Conservation (phyloP, 2,797 vertebrate species). For the Pristis pectinata region DNA sequence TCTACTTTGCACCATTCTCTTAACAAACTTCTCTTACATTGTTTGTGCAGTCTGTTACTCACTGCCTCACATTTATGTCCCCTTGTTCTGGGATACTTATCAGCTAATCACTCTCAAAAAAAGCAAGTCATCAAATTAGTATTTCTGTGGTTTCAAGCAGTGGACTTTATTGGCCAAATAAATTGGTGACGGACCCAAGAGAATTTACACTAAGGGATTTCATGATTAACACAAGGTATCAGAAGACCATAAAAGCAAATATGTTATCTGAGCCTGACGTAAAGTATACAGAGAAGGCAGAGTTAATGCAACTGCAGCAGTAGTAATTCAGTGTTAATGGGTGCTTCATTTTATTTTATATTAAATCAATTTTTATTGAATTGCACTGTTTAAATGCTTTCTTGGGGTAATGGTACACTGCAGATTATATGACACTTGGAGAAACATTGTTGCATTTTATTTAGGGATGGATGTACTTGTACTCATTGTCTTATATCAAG, state of each 20-base stretch:
- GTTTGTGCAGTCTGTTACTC: too few relatives aligned
- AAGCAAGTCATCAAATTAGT: not conserved
- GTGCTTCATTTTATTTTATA: not conserved
- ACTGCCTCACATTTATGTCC: too few relatives aligned
- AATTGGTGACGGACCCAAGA: not conserved
- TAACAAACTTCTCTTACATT: too few relatives aligned
- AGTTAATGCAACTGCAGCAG: not conserved
- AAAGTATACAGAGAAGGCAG: not conserved
- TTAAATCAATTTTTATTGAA: conserved; percentile 6
- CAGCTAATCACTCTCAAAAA: not conserved
- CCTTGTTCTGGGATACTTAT: not conserved
- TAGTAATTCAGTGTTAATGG: not conserved
- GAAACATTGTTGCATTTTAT: not conserved
- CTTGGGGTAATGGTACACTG: not conserved
- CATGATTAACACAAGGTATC: not conserved
- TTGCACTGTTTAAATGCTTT: not conserved
- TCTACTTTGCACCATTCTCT: too few relatives aligned
- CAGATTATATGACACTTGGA: not conserved
- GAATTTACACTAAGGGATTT: not conserved
- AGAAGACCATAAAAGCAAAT: not conserved
- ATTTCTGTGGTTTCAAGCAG: not conserved
- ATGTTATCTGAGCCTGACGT: not conserved
- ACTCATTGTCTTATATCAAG: not conserved
- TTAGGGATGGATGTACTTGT: not conserved
- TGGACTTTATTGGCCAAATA: not conserved